These are phyloP conservation scores for Mus pahari DNA, from an alignment of 2,113 vertebrate species.

Conservation along the genomic window DNA sequence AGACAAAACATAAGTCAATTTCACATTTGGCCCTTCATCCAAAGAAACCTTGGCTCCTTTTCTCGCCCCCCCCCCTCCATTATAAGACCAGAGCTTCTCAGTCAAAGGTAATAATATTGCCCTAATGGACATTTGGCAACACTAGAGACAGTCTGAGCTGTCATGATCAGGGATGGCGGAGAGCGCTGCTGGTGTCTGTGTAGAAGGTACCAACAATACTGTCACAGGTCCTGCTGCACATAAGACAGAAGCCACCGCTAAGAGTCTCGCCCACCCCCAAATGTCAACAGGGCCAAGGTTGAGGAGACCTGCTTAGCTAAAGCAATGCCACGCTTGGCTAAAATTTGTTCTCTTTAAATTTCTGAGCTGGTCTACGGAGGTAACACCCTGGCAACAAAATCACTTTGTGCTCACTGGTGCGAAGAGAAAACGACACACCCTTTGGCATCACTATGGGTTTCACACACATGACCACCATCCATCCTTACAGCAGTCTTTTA, in stretches of 20 bases:
- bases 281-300: not conserved
- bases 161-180: not conserved
- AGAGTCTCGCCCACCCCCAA: not conserved
- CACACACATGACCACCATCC: not conserved
- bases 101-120: not conserved
- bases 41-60: not conserved
- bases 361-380: not conserved
- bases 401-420: not conserved
- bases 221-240: not conserved
- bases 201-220: not conserved
- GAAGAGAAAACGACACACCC: not conserved
- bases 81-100: not conserved
- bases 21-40: slow-evolving; percentile 16
- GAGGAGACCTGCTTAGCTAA: not conserved
- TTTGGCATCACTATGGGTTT: not conserved
- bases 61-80: too few relatives aligned
- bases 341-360: not conserved
- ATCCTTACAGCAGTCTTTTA: not conserved
- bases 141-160: not conserved
- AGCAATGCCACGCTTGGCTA: not conserved
- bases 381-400: not conserved
- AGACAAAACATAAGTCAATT: not conserved
- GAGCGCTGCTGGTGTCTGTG: not conserved
- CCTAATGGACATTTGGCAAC: not conserved
- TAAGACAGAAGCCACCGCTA: not conserved